Conservation (phyloP, 2,113 vertebrate species). For the Xenopus laevis region DNA sequence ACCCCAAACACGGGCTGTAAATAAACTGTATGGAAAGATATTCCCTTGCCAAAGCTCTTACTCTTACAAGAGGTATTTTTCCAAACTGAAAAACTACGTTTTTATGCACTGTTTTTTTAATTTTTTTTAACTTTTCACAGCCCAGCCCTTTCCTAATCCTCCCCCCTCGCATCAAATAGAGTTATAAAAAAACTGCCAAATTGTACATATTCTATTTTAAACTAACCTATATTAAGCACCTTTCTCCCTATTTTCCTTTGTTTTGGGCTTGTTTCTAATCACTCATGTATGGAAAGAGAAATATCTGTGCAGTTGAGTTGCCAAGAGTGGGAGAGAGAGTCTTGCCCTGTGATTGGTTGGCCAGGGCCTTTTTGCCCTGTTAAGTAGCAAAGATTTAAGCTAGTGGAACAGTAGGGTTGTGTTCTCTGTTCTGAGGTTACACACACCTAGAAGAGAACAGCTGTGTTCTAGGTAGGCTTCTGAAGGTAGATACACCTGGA, state of each 20-base stretch:
- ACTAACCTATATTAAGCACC: constrained; percentile 53
- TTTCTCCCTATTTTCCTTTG: constrained; percentile 49
- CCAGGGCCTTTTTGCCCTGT: neutral
- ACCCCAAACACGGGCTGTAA: constrained; percentile 45
- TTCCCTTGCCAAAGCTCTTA: constrained; percentile 23
- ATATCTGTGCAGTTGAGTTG: constrained; percentile 43
- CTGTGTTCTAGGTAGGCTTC: no score
- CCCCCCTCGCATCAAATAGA: constrained; percentile 52
- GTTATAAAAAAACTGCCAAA: constrained; percentile 49
- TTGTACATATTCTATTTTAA: constrained; percentile 55
- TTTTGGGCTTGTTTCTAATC: constrained; percentile 50
- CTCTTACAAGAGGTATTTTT: constrained; percentile 51
- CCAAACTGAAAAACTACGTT: constrained; percentile 47
- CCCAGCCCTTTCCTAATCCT: constrained; percentile 1
- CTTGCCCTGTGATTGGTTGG: constrained; percentile 50
- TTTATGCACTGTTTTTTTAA: constrained; percentile 46
- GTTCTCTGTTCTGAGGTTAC: neutral
- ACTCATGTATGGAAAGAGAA: constrained; percentile 53
- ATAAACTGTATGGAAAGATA: constrained; percentile 39
- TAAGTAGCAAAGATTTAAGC: neutral
- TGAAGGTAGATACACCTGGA: no score
- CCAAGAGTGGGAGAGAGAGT: neutral
- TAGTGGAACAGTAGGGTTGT: neutral
- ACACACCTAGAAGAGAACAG: no score
- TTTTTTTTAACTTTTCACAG: neutral